phyloP scores from a whole-genome alignment of 2,888 invertebrate genomes.

The Drosophila meridionalis region DNA sequence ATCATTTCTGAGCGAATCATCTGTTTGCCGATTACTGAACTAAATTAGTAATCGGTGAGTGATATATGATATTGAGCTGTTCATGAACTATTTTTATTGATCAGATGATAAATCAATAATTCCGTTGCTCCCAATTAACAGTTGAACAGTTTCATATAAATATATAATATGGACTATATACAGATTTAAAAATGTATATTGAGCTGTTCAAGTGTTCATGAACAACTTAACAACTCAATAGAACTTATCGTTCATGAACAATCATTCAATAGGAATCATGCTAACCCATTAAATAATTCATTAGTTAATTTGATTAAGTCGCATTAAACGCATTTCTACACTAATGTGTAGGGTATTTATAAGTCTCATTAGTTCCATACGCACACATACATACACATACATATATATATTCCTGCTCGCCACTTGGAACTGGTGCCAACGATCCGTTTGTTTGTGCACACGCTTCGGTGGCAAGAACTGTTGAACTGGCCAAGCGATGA shows the following conservation, averaged over 20 bases:
- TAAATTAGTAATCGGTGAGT: too few species aligned
- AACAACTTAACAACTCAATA: background rate
- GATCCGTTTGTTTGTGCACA: slow-evolving; percentile 61
- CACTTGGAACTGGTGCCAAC: slow-evolving; percentile 27
- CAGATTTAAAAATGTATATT: background rate
- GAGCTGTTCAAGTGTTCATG: background rate
- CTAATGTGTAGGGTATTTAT: background rate
- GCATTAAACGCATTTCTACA: background rate
- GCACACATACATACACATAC: background rate
- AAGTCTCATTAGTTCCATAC: background rate
- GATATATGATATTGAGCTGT: background rate
- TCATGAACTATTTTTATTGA: background rate
- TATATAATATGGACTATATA: background rate
- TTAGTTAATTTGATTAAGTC: background rate
- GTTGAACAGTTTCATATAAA: background rate
- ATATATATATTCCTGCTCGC: slow-evolving; percentile 1
- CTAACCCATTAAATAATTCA: background rate
- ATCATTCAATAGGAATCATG: background rate
- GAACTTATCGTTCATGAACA: background rate
- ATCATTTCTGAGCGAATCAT: background rate
- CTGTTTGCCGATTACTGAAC: background rate
- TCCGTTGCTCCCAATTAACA: background rate
- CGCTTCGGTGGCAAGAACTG: slow-evolving; percentile 53
- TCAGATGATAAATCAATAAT: background rate
- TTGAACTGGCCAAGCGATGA: slow-evolving; percentile 37